A percentile compares a stretch with the other conserved stretches of the same genome.
phyloP scores from a whole-genome alignment of 92 coral and sea anemone species.

The Epizoanthus fatuus region DNA sequence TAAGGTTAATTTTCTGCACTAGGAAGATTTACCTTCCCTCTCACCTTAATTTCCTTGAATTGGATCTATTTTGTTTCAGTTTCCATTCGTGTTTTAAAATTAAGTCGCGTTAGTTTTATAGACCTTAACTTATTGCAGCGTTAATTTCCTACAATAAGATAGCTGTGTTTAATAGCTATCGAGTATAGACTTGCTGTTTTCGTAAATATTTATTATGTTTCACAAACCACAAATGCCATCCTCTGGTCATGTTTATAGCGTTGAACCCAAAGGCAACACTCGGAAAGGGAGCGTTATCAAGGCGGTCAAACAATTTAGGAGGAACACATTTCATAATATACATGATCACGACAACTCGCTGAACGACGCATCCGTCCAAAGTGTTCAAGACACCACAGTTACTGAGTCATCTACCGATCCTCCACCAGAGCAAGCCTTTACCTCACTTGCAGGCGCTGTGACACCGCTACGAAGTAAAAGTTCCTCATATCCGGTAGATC shows the following conservation, averaged over 20 bases:
- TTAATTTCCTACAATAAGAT: no score
- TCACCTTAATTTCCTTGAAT: no score
- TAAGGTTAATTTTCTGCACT: no score
- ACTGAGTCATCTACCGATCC: conserved; percentile 27
- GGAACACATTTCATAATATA: conserved; percentile 35
- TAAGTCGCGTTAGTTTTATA: no score
- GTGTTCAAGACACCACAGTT: conserved; percentile 6
- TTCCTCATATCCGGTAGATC: neutral
- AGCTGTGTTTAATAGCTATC: no score
- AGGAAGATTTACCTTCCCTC: no score
- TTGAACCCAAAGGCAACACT: conserved; percentile 30
- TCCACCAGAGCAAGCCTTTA: neutral
- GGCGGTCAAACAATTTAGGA: conserved; percentile 28
- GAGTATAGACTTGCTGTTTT: no score
- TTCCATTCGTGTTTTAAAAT: no score
- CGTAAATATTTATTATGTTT: no score
- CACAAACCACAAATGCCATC: no score
- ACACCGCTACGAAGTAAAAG: neutral
- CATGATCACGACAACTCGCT: neutral
- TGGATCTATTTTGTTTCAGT: no score
- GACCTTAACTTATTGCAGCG: no score
- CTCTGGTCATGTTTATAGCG: neutral
- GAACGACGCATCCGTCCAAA: neutral
- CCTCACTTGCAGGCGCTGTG: neutral
- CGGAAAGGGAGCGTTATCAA: conserved; percentile 30